Evolutionary conservation across 2,888 invertebrate genomes (phyloP).

Genomic region (Abrostola triplasia): DNA sequence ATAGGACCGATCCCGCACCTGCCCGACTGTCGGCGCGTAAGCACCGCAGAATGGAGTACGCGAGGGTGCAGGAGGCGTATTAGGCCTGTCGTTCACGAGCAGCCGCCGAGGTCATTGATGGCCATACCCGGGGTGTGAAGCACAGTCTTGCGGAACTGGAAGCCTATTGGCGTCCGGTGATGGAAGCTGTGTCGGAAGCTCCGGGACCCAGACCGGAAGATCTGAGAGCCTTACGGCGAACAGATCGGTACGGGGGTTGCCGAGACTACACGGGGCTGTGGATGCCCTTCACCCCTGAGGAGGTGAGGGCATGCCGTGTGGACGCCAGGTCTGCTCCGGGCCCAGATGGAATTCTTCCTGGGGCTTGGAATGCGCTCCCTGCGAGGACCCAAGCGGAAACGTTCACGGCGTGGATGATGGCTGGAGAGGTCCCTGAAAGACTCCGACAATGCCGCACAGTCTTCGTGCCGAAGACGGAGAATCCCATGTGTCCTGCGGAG

Average conservation of each 20-base stretch:
- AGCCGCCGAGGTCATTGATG: constrained; percentile 15
- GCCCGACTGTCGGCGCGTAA: background rate
- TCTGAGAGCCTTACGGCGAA: background rate
- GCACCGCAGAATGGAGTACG: constrained; percentile 12
- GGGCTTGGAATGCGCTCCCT: constrained; percentile 11
- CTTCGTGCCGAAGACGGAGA: constrained; percentile 26
- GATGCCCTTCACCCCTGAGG: constrained; percentile 17
- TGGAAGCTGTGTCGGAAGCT: constrained; percentile 29
- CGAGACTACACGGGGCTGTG: constrained; percentile 15
- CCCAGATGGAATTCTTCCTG: constrained; percentile 21
- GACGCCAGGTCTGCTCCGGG: constrained; percentile 16
- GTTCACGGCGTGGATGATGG: constrained; percentile 10
- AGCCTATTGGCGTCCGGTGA: constrained; percentile 30
- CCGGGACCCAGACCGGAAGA: constrained; percentile 25
- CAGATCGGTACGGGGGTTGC: constrained; percentile 17
- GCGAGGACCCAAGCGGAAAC: constrained; percentile 27
- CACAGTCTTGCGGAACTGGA: constrained; percentile 17
- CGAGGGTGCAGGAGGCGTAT: constrained; percentile 10
- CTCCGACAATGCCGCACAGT: constrained; percentile 23
- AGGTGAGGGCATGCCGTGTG: constrained; percentile 17
- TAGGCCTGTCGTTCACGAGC: constrained; percentile 3
- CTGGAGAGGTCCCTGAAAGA: constrained; percentile 15
- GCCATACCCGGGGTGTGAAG: background rate
- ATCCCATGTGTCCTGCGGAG: constrained; percentile 49
- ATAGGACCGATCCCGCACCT: background rate